Evolutionary conservation across 1,140 invertebrate genomes (phyloP), one percentile per base, ranked within the genome.

Genomic region (Heliconius hermathena): DNA sequence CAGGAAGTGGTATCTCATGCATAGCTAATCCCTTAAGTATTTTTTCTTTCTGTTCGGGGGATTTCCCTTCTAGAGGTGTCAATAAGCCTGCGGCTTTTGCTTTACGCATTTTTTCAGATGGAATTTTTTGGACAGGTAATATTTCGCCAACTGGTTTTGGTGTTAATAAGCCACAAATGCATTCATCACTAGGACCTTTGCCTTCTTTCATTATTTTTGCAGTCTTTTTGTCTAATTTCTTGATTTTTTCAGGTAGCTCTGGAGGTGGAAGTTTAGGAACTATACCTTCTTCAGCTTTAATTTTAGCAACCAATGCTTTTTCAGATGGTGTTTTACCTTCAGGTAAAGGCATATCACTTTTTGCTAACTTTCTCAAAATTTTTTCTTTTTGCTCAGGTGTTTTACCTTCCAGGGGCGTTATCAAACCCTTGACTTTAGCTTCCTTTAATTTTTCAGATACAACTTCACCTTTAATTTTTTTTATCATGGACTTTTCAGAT

Each of bases 301-400:
- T 66, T 29, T 66, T 66, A n/a, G 60, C 60, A 13, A 78, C 66
- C 6, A 74, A 60, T 29, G 73, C 26, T 71, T 80, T 80, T 60
- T 80, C 78, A 46, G 78, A 80, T 16, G 78, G 66, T 46, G 78
- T 80, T 41, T 52, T 38, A 20, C 78, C 78, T 81, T 86, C 82
- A 29, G 89, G 88, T 72, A 90, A 73, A 20, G 82, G 85, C 60
- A 66, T 66, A 29, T 66, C 60, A 29, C 60, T 66, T 66, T 76
- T 70, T 26, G 80, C 80, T n/a, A 76, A 74, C 2, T 76, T 73
- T 57, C 77, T 80, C 46, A 90, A 66, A 33, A 87, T 82, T 75
- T 87, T 87, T 82, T 88, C 85, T 78, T 86, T 89, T 83, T 91
- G 73, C 41, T 66, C 78, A 26, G 78, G 70, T 20, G 85, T 60